Base-by-base conservation (phyloP, 2,113 vertebrate species). In the Ascaphus truei region DNA sequence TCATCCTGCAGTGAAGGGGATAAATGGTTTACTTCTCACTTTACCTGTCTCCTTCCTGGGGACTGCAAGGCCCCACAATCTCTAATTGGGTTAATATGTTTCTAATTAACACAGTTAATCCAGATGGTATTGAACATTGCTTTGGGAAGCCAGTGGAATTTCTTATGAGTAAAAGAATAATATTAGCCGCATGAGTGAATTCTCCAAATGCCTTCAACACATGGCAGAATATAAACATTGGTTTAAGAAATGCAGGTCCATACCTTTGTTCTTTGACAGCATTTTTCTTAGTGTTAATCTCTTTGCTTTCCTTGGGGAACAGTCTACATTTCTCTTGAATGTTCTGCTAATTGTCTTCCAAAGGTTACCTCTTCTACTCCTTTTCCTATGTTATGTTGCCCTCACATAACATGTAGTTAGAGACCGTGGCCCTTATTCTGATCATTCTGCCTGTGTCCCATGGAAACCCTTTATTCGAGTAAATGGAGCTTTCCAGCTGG, bases 141-240 rank as follows among this genome's bases (percentile, higher is more conserved):
- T 50, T 34, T 47, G 43, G 23, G 30, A 63, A 34, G 50, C 34
- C 13, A 20, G 12, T 22, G 18, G 43, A 50, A 50, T 62, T 62
- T 48, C n/a, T 23, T 50, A 9, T 13, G 10, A 30, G 20, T 50
- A 63, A 22, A 63, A 50, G 16, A 63, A 63, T 9, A 63, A 50
- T 63, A 63, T 63, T 63, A 50, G 25, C 18, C 30, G 34, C 7
- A 31, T 63, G 3, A 50, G 8, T 10, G 50, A 7, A 63, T 36
- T 63, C 16, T 50, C 25, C 16, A 63, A 50, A 50, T 50, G 20
- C 13, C 30, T 63, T 50, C 12, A 15, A 4, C 2, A 16, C 22
- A 7, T 47, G 30, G 13, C n/a, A n/a, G n/a, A 61, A 31, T 25
- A 63, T 63, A 50, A 63, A 63, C 61, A 43, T 43, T 61, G 15